Evolutionary conservation across 1,140 invertebrate genomes (phyloP), one percentile per base, ranked within the genome.

Genomic region (Tenebrio molitor): DNA sequence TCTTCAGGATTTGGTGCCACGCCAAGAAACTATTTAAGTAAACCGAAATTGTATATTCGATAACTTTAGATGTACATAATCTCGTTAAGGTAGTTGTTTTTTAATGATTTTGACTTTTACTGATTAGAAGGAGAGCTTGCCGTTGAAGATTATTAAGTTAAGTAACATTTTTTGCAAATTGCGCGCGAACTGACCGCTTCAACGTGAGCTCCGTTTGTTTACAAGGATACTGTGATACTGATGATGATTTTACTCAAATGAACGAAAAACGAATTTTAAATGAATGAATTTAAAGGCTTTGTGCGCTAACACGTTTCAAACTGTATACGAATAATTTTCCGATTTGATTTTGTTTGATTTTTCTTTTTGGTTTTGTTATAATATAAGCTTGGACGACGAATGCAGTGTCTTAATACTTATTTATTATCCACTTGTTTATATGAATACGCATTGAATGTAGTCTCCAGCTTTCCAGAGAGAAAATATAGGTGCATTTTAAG

Each of bases 1-100:
- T 97, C 90, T 97, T 97, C 90, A 89, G 93, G 72, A 93, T 97
- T 83, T 95, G 93, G 93, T 91, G 91, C 83, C 93, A 94, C 78
- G 92, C 93, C 62, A 91, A 91, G 76, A 90, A 93, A 82, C 85
- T 95, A 34, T 95, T 95, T 84, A 89, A 92, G 84, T 91, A 89
- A 87, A 75, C 14, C 7, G 34, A 15, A 23, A 58, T 36, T 44
- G n/a, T n/a, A 44, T 14, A 25, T 42, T 72, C 66, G 16, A 72
- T 25, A 50, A 65, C 25, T 19, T 4, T 58, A 50, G 53, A 66
- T 66, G 63, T 72, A 72, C 17, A 64, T 71, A 72, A 70, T 58
- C 33, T 73, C 58, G 36, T 69, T 44, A 21, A 46, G 16, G 8
- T 25, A 19, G 34, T 67, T 64, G 39, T 66, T 69, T 69, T 65